phyloP scores from a whole-genome alignment of 37 sponge, comb jelly and placozoan genomes.

The Theonella swinhoei region DNA sequence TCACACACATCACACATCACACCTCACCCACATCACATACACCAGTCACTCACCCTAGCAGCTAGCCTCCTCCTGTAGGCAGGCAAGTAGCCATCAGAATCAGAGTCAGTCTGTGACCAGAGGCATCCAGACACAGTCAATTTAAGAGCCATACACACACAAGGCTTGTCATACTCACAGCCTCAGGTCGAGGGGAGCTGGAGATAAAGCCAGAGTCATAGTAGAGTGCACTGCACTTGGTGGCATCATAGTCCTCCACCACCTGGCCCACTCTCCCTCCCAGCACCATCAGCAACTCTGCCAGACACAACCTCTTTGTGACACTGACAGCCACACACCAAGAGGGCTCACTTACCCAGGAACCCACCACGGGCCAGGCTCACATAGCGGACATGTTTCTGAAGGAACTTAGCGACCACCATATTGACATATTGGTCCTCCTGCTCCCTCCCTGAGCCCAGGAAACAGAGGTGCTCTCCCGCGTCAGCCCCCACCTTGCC shows the following conservation, averaged over 20 bases:
- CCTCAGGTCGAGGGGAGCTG: conserved; percentile 28
- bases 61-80: conserved; percentile 41
- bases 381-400: conserved; percentile 72
- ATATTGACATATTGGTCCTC: conserved; percentile 95
- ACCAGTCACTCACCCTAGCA: conserved; percentile 31
- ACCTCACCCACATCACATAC: no score
- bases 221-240: conserved; percentile 35
- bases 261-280: conserved; percentile 29
- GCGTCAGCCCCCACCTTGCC: conserved; percentile 25
- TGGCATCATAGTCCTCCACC: conserved; percentile 73
- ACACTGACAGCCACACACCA: not conserved
- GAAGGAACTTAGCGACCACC: conserved; percentile 96
- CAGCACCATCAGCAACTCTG: conserved; percentile 54
- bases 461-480: conserved; percentile 88
- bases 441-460: conserved; percentile 87
- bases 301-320: not conserved
- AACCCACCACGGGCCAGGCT: conserved; percentile 84
- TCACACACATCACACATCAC: no score
- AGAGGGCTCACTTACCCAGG: conserved; percentile 41
- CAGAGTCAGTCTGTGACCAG: conserved; percentile 51
- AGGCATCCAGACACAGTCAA: not conserved
- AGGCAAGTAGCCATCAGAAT: conserved; percentile 53
- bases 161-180: conserved; percentile 18
- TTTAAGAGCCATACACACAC: not conserved
- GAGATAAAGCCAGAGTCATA: conserved; percentile 19